These are phyloP conservation scores for Ranitomeya imitator DNA, from an alignment of 2,113 vertebrate genomes.

Conservation along the genomic window DNA sequence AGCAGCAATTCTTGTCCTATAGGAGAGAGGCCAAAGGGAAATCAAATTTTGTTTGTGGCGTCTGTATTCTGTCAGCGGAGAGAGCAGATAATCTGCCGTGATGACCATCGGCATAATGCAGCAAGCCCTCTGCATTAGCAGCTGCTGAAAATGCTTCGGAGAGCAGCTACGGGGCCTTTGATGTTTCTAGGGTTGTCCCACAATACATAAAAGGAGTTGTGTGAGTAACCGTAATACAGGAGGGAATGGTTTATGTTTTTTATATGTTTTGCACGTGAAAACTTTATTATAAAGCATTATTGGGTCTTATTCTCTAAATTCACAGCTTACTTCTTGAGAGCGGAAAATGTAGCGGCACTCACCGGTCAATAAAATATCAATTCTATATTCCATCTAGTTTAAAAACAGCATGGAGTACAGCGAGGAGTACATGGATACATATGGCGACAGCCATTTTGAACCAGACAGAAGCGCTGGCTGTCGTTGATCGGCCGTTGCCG, in stretches of 20 bases:
- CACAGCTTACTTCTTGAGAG: too few relatives aligned
- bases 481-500: too few relatives aligned
- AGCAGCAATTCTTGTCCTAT: not conserved
- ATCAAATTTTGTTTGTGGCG: not conserved
- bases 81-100: not conserved
- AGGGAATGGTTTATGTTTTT: not conserved
- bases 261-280: not conserved
- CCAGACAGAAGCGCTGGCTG: too few relatives aligned
- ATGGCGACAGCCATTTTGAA: too few relatives aligned
- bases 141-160: not conserved
- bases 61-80: not conserved
- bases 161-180: not conserved
- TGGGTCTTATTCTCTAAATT: too few relatives aligned
- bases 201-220: not conserved
- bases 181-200: not conserved
- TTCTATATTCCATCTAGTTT: too few relatives aligned
- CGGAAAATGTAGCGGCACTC: too few relatives aligned
- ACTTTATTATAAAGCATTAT: not conserved
- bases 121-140: not conserved
- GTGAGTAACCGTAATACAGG: not conserved
- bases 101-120: constrained; percentile 4
- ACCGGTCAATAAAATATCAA: too few relatives aligned
- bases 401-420: too few relatives aligned
- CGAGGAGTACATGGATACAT: too few relatives aligned
- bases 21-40: not conserved